Base-by-base conservation (phyloP, 2,888 invertebrate genomes). In the Diloba caeruleocephala region DNA sequence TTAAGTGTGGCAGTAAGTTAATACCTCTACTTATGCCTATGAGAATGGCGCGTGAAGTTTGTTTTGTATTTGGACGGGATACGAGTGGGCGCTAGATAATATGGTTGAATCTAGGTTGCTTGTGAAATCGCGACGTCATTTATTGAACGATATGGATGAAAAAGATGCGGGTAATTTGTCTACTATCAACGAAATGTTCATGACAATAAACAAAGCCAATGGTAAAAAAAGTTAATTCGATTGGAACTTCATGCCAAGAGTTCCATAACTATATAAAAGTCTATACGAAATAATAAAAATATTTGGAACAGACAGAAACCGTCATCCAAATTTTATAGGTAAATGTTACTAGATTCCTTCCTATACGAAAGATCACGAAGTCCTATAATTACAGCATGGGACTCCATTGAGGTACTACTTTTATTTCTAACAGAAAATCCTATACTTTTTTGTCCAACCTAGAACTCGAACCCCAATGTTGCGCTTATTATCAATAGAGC, bases 91-190 rank as follows among this genome's bases (percentile, higher is more conserved):
- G 51, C 33, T 48, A 25, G 34, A 8, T 2, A 25, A 34, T 37
- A 37, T 58, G 17, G 17, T 9, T 28, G 15, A 26, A 50, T 60
- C n/a, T 50, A 36, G 60, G 61, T 55, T 34, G 1, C 6, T 55
- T 60, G 23, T 17, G 17, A 60, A 50, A 59, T 28, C n/a, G n/a
- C n/a, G 0, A 1, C 7, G 2, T 23, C 3, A 23, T 23, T 26
- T 15, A 13, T 28, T 28, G 8, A 6, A 14, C 13, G 9, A 26
- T 33, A 13, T 9, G 25, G 25, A 15, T 33, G 0, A 19, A 17
- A 2, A 12, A 17, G 17, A 25, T 46, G 34, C 28, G 33, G 28
- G 29, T n/a, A n/a, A n/a, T n/a, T n/a, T n/a, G n/a, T n/a, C n/a
- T n/a, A n/a, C n/a, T n/a, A n/a, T n/a, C n/a, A n/a, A n/a, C n/a